Percentiles rank a stretch among this genome's conserved stretches.
Evolutionary conservation across 1,140 invertebrate species (phyloP).

Genomic region (Caenorhabditis tropicalis): DNA sequence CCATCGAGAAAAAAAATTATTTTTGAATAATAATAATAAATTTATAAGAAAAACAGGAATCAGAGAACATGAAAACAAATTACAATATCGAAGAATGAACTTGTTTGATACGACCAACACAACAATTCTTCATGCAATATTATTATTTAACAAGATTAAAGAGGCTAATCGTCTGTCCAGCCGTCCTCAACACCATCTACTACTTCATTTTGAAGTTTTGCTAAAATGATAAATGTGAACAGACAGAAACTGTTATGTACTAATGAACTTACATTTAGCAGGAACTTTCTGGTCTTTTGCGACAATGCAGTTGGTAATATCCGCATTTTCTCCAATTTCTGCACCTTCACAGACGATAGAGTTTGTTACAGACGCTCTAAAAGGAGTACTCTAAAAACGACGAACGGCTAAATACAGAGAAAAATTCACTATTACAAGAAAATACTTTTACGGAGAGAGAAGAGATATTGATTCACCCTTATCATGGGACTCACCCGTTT

Average conservation of each 20-base stretch:
- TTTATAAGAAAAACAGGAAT: too few relatives aligned
- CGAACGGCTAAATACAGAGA: too few relatives aligned
- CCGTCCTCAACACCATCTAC: slow-evolving; percentile 41
- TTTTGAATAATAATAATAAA: too few relatives aligned
- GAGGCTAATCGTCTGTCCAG: not conserved
- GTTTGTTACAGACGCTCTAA: slow-evolving; percentile 36
- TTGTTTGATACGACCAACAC: too few relatives aligned
- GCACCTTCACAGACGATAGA: slow-evolving; percentile 46
- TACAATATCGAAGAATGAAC: too few relatives aligned
- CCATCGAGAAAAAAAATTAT: too few relatives aligned
- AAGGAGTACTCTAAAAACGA: not conserved
- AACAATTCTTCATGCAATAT: too few relatives aligned
- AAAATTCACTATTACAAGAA: too few relatives aligned
- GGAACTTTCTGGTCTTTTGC: slow-evolving; percentile 21
- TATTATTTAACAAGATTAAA: too few relatives aligned
- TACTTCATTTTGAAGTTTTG: slow-evolving; percentile 41
- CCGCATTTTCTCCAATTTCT: slow-evolving; percentile 44
- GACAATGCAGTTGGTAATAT: slow-evolving; percentile 47
- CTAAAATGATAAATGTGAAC: not conserved
- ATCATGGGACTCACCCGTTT: slow-evolving; percentile 29
- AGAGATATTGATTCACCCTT: not conserved
- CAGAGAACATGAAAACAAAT: too few relatives aligned
- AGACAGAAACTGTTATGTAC: not conserved
- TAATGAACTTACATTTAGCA: not conserved
- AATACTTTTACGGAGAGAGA: too few relatives aligned